phyloP scores from a whole-genome alignment of 30 jellyfish, hydroid and myxozoan genomes.

The Aurelia aurita region DNA sequence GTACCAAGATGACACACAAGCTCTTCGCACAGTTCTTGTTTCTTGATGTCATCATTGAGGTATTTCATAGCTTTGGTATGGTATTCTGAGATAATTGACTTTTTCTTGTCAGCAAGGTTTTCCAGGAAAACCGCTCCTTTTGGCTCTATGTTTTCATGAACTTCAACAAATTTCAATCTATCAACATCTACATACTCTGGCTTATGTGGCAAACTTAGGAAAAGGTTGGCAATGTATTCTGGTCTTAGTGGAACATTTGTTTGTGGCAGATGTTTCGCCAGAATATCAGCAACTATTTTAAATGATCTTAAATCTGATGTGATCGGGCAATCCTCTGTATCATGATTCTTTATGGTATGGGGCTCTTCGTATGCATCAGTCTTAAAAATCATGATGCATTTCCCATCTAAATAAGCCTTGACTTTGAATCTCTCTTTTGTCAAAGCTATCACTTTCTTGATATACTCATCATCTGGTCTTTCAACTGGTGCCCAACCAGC shows the following conservation, averaged over 20 bases:
- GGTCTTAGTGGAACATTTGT: slow-evolving; percentile 29
- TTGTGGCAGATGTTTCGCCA: slow-evolving; percentile 34
- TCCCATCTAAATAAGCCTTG: slow-evolving; percentile 55
- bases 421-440: slow-evolving; percentile 14
- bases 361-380: slow-evolving; percentile 54
- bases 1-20: slow-evolving; percentile 46
- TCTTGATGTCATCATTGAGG: slow-evolving; percentile 12
- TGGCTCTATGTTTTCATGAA: slow-evolving; percentile 23
- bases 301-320: slow-evolving; percentile 27
- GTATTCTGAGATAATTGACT: slow-evolving; percentile 23
- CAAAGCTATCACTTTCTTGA: slow-evolving; percentile 16
- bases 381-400: slow-evolving; percentile 47
- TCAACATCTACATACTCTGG: slow-evolving; percentile 36
- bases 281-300: slow-evolving; percentile 10
- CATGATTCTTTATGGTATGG: slow-evolving; percentile 22
- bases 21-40: slow-evolving; percentile 32
- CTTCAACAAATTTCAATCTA: slow-evolving; percentile 26
- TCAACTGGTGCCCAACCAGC: slow-evolving; percentile 46
- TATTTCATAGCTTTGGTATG: not conserved
- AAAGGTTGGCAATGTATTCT: slow-evolving; percentile 37
- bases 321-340: slow-evolving; percentile 48
- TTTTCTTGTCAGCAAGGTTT: slow-evolving; percentile 20
- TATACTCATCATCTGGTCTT: slow-evolving; percentile 46
- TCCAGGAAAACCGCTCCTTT: slow-evolving; percentile 16
- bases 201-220: slow-evolving; percentile 32